A percentile compares a stretch with the other conserved stretches of the same genome.
Evolutionary conservation across 2,113 vertebrate genomes (phyloP).

Genomic region (Zosterops lateralis): DNA sequence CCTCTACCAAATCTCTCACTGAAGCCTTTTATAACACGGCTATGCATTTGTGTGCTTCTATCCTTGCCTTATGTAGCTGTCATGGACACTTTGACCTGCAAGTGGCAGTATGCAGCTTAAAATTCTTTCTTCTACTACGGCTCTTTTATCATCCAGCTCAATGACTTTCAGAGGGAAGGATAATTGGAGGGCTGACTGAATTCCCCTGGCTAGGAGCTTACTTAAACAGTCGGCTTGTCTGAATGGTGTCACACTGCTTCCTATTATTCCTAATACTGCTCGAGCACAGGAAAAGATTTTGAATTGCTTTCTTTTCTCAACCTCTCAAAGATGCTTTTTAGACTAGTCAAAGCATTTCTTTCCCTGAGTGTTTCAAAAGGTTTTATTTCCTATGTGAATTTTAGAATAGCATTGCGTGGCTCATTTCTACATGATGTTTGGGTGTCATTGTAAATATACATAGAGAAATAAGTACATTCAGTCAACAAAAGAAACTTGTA

Average conservation of each 20-base stretch:
- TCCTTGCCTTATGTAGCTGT: background rate
- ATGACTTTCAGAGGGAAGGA: background rate
- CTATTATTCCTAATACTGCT: background rate
- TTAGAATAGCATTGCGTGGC: rapidly evolving
- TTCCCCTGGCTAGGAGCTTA: background rate
- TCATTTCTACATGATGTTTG: background rate
- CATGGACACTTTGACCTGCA: conserved; percentile 43
- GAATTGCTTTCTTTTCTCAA: background rate
- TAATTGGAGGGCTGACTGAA: background rate
- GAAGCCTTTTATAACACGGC: background rate
- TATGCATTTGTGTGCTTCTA: background rate
- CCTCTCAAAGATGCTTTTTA: background rate
- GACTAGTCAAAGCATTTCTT: background rate
- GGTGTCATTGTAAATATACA: background rate
- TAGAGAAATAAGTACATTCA: background rate
- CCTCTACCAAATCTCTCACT: background rate
- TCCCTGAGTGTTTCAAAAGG: background rate
- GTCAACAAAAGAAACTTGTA: background rate
- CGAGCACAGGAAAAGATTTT: background rate
- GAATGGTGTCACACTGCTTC: background rate
- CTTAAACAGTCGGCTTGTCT: background rate
- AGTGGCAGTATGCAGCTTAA: conserved; percentile 63
- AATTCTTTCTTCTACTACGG: background rate
- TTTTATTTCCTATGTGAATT: background rate
- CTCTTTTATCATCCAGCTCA: background rate